Evolutionary conservation across 2,113 vertebrate species (phyloP).

Genomic region (Herpailurus yagouaroundi): DNA sequence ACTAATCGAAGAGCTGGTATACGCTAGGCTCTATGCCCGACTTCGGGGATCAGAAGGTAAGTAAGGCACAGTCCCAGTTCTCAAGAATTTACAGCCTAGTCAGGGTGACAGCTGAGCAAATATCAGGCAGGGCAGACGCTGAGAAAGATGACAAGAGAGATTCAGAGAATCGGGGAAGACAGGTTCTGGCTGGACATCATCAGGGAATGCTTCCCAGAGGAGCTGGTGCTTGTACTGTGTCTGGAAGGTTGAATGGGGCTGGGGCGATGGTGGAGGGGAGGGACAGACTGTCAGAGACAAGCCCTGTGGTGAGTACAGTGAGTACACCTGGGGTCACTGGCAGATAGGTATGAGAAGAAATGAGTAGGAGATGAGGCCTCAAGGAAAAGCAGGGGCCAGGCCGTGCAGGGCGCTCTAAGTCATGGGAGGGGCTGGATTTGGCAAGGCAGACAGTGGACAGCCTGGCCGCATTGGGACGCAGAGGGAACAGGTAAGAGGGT

Average conservation of each 20-base stretch:
- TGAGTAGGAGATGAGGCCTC: neutral
- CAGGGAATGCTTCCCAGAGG: neutral
- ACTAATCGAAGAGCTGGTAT: neutral
- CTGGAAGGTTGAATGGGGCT: neutral
- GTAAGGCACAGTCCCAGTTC: neutral
- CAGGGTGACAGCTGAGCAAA: neutral
- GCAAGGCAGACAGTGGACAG: neutral
- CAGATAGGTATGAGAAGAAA: neutral
- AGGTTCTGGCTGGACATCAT: neutral
- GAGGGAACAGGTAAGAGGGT: neutral
- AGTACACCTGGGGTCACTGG: neutral
- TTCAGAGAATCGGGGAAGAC: neutral
- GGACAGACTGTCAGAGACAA: neutral
- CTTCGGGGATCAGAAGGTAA: constrained; percentile 17
- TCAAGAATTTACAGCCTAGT: neutral
- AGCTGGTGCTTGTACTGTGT: neutral
- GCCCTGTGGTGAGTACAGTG: too few species aligned
- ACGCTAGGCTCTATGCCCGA: neutral
- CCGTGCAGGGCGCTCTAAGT: neutral
- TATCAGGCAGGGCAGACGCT: neutral
- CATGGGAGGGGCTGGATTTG: too few species aligned
- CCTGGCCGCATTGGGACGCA: neutral
- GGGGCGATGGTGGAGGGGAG: neutral
- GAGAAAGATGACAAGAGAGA: neutral
- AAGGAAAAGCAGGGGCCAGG: neutral